These are phyloP conservation scores for Psittacula derbiana DNA, from an alignment of 2,797 vertebrate genomes.

Conservation along the genomic window DNA sequence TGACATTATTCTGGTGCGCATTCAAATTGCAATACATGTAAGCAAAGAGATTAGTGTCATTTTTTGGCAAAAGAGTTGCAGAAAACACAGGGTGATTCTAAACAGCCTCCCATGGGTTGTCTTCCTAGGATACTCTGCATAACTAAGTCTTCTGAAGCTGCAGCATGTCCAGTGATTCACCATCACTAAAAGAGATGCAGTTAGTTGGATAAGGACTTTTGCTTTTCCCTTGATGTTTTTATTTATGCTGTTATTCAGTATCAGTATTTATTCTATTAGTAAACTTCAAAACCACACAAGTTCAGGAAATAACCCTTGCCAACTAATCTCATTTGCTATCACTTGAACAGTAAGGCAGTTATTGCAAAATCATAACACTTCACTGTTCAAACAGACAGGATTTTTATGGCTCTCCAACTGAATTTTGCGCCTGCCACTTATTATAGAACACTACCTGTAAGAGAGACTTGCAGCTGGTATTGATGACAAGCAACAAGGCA, in stretches of 20 bases:
- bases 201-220: not conserved
- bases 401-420: conserved; percentile 62
- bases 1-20: not conserved
- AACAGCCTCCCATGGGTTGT: not conserved
- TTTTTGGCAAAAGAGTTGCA: not conserved
- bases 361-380: conserved; percentile 63
- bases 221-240: not conserved
- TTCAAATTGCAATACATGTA: not conserved
- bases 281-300: not conserved
- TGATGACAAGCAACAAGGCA: conserved; percentile 13
- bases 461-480: conserved; percentile 57
- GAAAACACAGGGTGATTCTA: not conserved
- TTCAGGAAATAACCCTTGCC: conserved; percentile 12
- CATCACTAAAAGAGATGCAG: not conserved
- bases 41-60: not conserved
- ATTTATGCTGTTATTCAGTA: not conserved
- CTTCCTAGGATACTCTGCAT: not conserved
- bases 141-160: not conserved
- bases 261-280: not conserved
- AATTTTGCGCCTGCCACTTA: conserved; percentile 32
- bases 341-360: conserved; percentile 47
- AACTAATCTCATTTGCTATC: conserved; percentile 38
- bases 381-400: conserved; percentile 53
- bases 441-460: conserved; percentile 25
- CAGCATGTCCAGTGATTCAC: not conserved